Evolutionary conservation across 2,888 invertebrate genomes (phyloP).

Genomic region (Erebia ligea): DNA sequence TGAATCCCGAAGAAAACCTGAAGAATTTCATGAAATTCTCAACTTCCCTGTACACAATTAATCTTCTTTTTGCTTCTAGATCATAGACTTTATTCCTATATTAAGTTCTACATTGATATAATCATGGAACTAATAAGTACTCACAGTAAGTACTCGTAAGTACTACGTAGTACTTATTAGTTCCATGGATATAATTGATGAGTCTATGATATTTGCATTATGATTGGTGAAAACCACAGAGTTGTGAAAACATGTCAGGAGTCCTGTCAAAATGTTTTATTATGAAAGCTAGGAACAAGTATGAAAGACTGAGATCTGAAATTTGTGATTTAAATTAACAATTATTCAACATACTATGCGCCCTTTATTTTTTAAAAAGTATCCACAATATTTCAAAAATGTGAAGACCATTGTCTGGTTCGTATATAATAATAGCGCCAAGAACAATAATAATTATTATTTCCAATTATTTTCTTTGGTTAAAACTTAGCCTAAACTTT

Average conservation of each 20-base stretch:
- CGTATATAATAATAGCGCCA: constrained; percentile 19
- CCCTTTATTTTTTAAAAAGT: constrained; percentile 67
- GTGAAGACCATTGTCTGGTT: constrained; percentile 73
- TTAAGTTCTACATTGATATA: too few species aligned
- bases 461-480: not conserved
- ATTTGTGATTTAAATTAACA: constrained; percentile 52
- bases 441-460: not conserved
- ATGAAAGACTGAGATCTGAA: constrained; percentile 45
- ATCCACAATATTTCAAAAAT: constrained; percentile 75
- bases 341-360: constrained; percentile 66
- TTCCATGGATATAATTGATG: too few species aligned
- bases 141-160: too few species aligned
- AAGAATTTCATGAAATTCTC: too few species aligned
- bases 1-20: too few species aligned
- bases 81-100: too few species aligned
- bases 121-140: too few species aligned
- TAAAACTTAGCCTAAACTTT: too few species aligned
- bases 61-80: too few species aligned
- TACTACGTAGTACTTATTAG: too few species aligned
- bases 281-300: not conserved
- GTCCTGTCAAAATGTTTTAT: not conserved
- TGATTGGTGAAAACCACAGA: not conserved
- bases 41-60: too few species aligned
- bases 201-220: not conserved
- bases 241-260: not conserved